Conservation (phyloP, 1,140 invertebrate species). For the Thaumetopoea pityocampa region DNA sequence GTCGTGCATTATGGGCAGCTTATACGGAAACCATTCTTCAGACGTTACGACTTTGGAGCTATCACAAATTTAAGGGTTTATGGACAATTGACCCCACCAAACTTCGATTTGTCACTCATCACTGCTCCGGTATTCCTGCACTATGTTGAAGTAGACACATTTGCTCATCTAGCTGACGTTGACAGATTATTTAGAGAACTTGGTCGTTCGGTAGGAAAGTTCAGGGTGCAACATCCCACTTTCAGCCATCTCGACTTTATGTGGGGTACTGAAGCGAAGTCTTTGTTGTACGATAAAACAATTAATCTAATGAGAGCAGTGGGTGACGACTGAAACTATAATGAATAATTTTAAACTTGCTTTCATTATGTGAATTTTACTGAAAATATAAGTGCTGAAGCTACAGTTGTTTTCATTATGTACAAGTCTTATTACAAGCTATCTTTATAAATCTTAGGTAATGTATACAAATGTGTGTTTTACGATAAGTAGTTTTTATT, state of each 20-base stretch:
- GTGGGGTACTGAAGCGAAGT: conserved; percentile 74
- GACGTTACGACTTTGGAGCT: conserved; percentile 80
- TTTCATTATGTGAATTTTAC: too few relatives aligned
- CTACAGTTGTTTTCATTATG: too few relatives aligned
- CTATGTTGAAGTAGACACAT: conserved; percentile 83
- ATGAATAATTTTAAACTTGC: too few relatives aligned
- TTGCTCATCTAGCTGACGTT: conserved; percentile 79
- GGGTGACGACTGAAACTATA: conserved; percentile 11
- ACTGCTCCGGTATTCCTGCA: conserved; percentile 81
- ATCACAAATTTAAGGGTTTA: conserved; percentile 74
- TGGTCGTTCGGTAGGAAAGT: conserved; percentile 72
- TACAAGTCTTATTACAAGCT: too few relatives aligned
- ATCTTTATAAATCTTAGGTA: too few relatives aligned
- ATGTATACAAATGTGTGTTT: too few relatives aligned
- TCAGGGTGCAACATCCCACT: conserved; percentile 59
- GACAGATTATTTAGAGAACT: conserved; percentile 76
- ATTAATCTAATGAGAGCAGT: conserved; percentile 55
- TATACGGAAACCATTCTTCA: conserved; percentile 78
- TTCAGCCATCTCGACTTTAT: conserved; percentile 79
- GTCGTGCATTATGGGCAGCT: conserved; percentile 86
- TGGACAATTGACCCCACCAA: conserved; percentile 74
- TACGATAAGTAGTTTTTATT: too few relatives aligned
- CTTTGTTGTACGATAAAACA: conserved; percentile 58
- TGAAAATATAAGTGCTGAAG: too few relatives aligned
- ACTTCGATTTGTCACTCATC: conserved; percentile 78